Evolutionary conservation across 2,888 invertebrate genomes (phyloP), one percentile per base, ranked within the genome.

Genomic region (Poecilobothrus nobilitatus): DNA sequence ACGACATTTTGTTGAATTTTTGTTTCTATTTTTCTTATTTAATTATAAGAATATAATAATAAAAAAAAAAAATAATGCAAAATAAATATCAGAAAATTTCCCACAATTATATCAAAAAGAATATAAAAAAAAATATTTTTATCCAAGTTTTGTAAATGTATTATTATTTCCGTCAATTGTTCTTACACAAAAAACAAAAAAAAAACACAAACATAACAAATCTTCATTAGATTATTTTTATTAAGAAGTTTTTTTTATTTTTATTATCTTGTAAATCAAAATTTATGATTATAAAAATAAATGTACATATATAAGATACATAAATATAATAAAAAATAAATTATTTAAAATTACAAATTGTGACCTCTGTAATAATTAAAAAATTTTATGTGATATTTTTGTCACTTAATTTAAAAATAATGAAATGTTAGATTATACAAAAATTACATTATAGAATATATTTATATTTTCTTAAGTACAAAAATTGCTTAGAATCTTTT

Each of bases 31-130:
- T 27, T 27, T 27, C 27, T 27, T n/a, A n/a, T n/a, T n/a, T 37
- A 37, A 12, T 37, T 10, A 37, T 37, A n/a, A 8, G 34, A 34
- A 34, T 7, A 34, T 34, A 34, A 34, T 8, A 37, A 4, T 37
- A 8, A 37, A 37, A 37, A 7, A 37, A 37, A 12, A 37, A 37
- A 37, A 7, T 8, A 10, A 22, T 63, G 10, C 9, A 63, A 63
- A 63, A 63, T 20, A 63, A 21, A 63, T n/a, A n/a, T n/a, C n/a
- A n/a, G n/a, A 68, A 68, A 66, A 53, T 18, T 53, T 53, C 53
- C 18, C 53, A 53, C 53, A 53, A 53, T 53, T 53, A 53, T 53
- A 12, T 53, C 2, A 18, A 53, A 53, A 53, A 6, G 15, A n/a
- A 53, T 12, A 53, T 18, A 6, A 53, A 9, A n/a, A 53, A n/a